Evolutionary conservation across 2,888 invertebrate species (phyloP), one percentile per base, ranked within the genome.

Genomic region (Coenonympha glycerion): DNA sequence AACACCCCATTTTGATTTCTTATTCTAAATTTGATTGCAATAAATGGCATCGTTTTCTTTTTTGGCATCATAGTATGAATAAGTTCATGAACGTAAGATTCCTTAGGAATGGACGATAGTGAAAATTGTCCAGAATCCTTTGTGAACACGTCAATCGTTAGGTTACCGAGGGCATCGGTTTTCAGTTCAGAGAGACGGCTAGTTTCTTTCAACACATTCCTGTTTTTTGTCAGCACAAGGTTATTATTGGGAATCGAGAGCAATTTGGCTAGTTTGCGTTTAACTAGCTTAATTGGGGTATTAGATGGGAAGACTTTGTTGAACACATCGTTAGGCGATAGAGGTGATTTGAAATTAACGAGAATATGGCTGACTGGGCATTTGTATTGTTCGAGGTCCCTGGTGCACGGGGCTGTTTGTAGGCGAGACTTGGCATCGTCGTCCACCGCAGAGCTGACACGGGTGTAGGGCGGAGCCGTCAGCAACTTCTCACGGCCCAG

Each of bases 261-360:
- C 57, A 87, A 64, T 69, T 79, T 84, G 42, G 86, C 73, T 52
- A 87, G 65, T 71, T 86, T 86, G 24, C 79, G 75, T 66, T 85
- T 84, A 26, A 87, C 74, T 58, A 69, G 75, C 66, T 85, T 82
- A 33, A 87, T 59, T 52, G 79, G 78, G 33, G 86, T 85, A 54
- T 69, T 74, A 0, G 82, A 71, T 47, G 86, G 86, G 69, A 86
- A 87, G 62, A 84, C 79, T 74, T 86, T 87, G 52, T 63, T 79
- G 69, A 74, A 85, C 56, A 68, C 65, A 66, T 86, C 75, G 44
- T 76, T 75, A 22, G 79, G 78, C 46, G 76, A 75, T 33, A 79
- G 58, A 24, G 84, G 86, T 0, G 83, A 76, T 59, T 75, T 81
- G 63, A 87, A 87, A 33, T 77, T 80, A 26, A 86, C 70, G 18